Evolutionary conservation across 2,797 vertebrate species (phyloP).

Genomic region (Clarias pachynema): DNA sequence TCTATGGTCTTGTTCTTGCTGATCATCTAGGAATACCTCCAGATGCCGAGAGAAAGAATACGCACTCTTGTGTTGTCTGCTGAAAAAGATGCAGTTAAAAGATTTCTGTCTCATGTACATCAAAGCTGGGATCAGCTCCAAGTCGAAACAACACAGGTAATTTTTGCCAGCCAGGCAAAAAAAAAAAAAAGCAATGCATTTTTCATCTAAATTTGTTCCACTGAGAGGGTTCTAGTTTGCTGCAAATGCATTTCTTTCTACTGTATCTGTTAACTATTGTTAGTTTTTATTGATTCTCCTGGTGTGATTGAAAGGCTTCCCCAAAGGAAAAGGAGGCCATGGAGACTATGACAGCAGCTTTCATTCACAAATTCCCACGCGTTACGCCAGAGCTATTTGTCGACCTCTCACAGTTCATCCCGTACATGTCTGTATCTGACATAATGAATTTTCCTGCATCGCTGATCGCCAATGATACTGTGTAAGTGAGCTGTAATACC

Average conservation of each 20-base stretch:
- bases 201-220: conserved; percentile 5
- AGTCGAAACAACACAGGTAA: conserved; percentile 78
- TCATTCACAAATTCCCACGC: conserved; percentile 83
- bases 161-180: neutral
- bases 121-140: conserved; percentile 83
- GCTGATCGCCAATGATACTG: conserved; percentile 85
- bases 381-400: conserved; percentile 89
- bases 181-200: neutral
- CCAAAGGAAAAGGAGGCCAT: conserved; percentile 81
- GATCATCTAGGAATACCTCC: conserved; percentile 80
- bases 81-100: conserved; percentile 82
- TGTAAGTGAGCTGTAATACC: conserved; percentile 74
- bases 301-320: conserved; percentile 73
- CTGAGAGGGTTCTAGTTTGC: neutral
- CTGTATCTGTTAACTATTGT: neutral
- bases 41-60: conserved; percentile 84
- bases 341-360: conserved; percentile 85
- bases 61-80: conserved; percentile 83
- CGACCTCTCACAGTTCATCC: conserved; percentile 88
- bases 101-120: conserved; percentile 84
- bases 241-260: conserved; percentile 1
- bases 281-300: conserved; percentile 23
- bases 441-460: conserved; percentile 86
- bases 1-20: neutral
- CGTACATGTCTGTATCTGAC: conserved; percentile 88